Conservation (phyloP, 2,888 invertebrate species). For the Drosophila kambysellisi region DNA sequence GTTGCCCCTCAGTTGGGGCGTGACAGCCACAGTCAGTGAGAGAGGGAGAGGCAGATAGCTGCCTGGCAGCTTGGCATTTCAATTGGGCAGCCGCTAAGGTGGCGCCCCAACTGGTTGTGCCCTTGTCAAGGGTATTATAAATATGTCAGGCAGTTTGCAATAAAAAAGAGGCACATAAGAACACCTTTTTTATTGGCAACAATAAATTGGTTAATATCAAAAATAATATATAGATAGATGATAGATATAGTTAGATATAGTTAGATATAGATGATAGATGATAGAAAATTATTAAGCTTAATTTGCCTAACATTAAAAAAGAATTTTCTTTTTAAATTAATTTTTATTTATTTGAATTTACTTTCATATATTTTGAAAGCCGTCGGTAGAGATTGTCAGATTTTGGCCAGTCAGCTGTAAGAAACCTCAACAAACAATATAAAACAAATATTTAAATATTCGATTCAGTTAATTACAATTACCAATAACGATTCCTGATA, state of each 20-base stretch:
- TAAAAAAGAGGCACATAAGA: background rate
- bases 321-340: too few species aligned
- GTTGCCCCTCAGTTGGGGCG: conserved; percentile 26
- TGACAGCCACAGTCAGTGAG: background rate
- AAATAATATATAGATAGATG: background rate
- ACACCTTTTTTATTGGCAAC: background rate
- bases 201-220: background rate
- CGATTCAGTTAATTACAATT: background rate
- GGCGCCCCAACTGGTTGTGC: conserved; percentile 72
- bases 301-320: too few species aligned
- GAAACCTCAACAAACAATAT: too few species aligned
- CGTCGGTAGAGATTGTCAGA: too few species aligned
- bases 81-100: conserved; percentile 70
- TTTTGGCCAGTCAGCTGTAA: too few species aligned
- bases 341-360: too few species aligned
- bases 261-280: too few species aligned
- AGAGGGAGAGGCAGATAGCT: background rate
- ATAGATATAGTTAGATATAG: too few species aligned
- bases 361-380: too few species aligned
- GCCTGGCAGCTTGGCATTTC: conserved; percentile 61
- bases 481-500: background rate
- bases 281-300: too few species aligned
- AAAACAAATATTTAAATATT: background rate
- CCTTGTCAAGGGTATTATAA: background rate
- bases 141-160: background rate